Evolutionary conservation across 2,888 invertebrate genomes (phyloP).

Genomic region (Slavum lentiscoides): DNA sequence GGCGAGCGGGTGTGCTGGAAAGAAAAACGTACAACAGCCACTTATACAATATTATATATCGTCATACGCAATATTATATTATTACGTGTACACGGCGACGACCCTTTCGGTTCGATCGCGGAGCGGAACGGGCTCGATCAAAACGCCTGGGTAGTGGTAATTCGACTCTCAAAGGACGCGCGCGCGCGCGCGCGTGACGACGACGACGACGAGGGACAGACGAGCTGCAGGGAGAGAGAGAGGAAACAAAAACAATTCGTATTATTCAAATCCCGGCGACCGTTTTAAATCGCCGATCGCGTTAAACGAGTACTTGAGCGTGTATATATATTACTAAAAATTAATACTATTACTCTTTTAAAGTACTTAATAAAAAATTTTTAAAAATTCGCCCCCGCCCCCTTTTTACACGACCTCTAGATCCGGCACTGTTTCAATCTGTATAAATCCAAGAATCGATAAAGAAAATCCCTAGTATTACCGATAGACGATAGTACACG

Average conservation of each 20-base stretch:
- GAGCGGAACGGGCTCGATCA: not conserved
- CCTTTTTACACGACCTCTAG: too few species aligned
- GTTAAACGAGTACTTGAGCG: not conserved
- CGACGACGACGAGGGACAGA: not conserved
- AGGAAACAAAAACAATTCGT: not conserved
- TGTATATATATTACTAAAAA: too few species aligned
- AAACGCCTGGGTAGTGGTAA: conserved; percentile 21
- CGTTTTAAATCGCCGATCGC: not conserved
- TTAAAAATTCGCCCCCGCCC: too few species aligned
- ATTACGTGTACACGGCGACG: too few species aligned
- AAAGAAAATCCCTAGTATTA: too few species aligned
- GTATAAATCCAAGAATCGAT: too few species aligned
- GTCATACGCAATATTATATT: not conserved
- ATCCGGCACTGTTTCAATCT: too few species aligned
- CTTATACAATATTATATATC: not conserved
- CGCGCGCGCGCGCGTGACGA: not conserved
- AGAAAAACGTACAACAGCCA: not conserved
- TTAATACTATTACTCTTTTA: too few species aligned
- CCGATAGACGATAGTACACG: too few species aligned
- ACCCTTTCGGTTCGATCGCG: conserved; percentile 23
- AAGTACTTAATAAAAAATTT: too few species aligned
- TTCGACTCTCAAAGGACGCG: conserved; percentile 23
- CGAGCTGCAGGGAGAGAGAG: not conserved
- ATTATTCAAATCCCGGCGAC: too few species aligned
- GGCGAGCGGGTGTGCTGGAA: too few species aligned